Base-by-base conservation (phyloP, 2,113 vertebrate species). In the Campylomormyrus numenius region DNA sequence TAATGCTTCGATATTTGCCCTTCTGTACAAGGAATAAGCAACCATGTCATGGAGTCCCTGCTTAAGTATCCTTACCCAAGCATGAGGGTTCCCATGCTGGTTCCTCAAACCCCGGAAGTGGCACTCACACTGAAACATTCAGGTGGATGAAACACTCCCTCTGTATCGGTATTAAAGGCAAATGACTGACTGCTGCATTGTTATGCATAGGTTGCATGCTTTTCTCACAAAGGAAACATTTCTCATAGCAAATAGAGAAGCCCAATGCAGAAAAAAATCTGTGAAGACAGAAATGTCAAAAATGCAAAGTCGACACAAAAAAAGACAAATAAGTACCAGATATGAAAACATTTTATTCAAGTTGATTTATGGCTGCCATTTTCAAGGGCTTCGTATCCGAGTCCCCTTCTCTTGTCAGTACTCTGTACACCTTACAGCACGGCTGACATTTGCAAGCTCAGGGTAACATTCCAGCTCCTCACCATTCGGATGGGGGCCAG, bases 401-500 rank as follows among this genome's bases (percentile, higher is more conserved):
- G 13, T 24, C 31, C 31, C n/a, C 19, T 35, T 74, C 58, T n/a
- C 58, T 62, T 62, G 7, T 66, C 62, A 31, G 3, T 5, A 70
- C 9, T 66, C 62, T 66, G 58, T 66, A 27, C 8, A 27, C 62
- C 62, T 31, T n/a, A 11, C n/a, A 35, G 31, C 31, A 39, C 1
- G 1, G 13, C 70, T 42, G 74, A 85, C 83, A 10, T 85, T 85
- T 2, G 9, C 46, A 46, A 49, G 83, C 83, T 49, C 45, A 48
- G 46, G 48, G 83, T 21, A 85, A 27, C 39, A 13, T n/a, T 53
- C 11, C 50, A 10, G 35, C 84, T 27, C 66, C 95, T 92, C 94
- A 98, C 97, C 96, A 96, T 96, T 90, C 96, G 95, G 92, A 98
- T 95, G n/a, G 97, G 97, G 87, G 93, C 94, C 21, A 94, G 94